Percentiles rank a stretch among this genome's conserved stretches.
These are phyloP conservation scores for Trinectes maculatus DNA, from an alignment of 2,113 vertebrate genomes.

Conservation along the genomic window DNA sequence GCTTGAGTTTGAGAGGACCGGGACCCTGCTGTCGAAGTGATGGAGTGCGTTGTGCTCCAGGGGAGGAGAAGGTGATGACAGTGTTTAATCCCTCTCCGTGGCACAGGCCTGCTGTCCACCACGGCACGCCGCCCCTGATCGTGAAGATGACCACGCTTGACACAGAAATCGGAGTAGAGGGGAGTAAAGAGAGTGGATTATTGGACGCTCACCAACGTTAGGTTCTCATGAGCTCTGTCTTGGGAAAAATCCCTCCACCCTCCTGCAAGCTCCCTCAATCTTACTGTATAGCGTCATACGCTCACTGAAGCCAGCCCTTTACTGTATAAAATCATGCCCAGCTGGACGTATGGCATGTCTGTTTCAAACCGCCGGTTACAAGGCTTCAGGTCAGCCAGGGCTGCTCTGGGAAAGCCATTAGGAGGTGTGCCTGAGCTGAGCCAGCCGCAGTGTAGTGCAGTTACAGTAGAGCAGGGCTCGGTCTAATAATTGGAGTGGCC, in stretches of 20 bases:
- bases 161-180: conserved; percentile 22
- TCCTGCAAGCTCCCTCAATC: background rate
- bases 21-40: conserved; percentile 60
- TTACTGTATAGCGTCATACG: conserved; percentile 22
- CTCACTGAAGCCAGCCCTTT: conserved; percentile 22
- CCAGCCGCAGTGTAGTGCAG: conserved; percentile 61
- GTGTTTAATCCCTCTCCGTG: conserved; percentile 57
- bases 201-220: conserved; percentile 42
- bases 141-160: background rate
- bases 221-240: conserved; percentile 29
- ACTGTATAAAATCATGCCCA: conserved; percentile 31
- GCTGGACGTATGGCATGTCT: conserved; percentile 48
- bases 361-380: conserved; percentile 54
- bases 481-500: conserved; percentile 63
- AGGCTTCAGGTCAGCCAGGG: conserved; percentile 26
- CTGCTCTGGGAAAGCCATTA: conserved; percentile 74
- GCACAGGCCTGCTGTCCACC: conserved; percentile 50
- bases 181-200: conserved; percentile 41
- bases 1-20: conserved; percentile 37
- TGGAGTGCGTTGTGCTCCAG: conserved; percentile 45
- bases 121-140: conserved; percentile 21
- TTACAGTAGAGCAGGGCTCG: conserved; percentile 57
- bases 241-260: conserved; percentile 21
- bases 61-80: conserved; percentile 63
- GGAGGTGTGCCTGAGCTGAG: conserved; percentile 75